These are phyloP conservation scores for Pelecanus crispus DNA, from an alignment of 2,113 vertebrate species.

Conservation along the genomic window DNA sequence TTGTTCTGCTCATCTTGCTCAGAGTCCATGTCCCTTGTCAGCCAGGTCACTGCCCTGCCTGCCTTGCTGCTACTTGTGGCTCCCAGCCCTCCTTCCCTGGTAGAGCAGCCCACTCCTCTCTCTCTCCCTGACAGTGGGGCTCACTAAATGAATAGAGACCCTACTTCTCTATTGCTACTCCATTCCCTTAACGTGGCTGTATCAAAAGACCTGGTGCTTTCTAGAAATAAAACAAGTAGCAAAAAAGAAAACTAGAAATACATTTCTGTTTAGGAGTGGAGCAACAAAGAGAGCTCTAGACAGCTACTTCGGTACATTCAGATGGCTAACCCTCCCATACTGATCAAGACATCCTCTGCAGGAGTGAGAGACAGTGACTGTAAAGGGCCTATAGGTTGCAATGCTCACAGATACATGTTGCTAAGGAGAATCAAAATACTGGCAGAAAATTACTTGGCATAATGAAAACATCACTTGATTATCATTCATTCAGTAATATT, in stretches of 20 bases:
- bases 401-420: neutral
- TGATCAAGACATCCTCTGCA: neutral
- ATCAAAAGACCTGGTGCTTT: neutral
- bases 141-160: neutral
- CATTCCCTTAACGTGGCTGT: neutral
- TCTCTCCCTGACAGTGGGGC: neutral
- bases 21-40: fast-evolving
- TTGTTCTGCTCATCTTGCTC: neutral
- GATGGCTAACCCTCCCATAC: neutral
- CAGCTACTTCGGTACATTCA: neutral
- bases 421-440: conserved; percentile 29
- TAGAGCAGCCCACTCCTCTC: neutral
- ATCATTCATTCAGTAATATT: conserved; percentile 58
- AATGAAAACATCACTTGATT: conserved; percentile 62
- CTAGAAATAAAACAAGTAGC: neutral
- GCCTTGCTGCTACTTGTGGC: fast-evolving
- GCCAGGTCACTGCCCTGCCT: neutral
- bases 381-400: neutral
- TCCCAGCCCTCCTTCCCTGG: fast-evolving
- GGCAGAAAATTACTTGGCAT: conserved; percentile 39
- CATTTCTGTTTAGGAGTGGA: neutral
- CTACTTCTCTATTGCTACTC: neutral
- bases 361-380: neutral
- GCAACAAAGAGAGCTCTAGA: neutral
- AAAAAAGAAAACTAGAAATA: neutral